These are phyloP conservation scores for Mobula birostris DNA, from an alignment of 2,113 vertebrate species.

Conservation along the genomic window DNA sequence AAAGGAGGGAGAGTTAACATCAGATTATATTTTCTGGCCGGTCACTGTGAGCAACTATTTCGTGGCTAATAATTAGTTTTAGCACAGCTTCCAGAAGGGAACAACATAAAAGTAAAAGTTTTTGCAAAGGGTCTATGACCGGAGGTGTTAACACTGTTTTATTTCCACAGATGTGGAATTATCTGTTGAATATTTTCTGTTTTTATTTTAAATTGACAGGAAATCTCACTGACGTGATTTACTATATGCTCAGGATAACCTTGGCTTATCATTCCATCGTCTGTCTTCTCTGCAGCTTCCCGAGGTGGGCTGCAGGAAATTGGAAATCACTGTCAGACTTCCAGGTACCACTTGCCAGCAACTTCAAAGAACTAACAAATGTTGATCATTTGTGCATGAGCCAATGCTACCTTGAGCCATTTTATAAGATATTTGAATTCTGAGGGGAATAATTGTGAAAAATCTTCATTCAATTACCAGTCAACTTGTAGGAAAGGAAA, in stretches of 20 bases:
- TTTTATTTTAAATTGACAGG: background rate
- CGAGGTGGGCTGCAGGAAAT: background rate
- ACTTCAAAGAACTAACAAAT: background rate
- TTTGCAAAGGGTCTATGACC: too few relatives aligned
- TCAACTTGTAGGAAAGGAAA: background rate
- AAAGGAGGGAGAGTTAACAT: background rate
- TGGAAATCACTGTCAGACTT: background rate
- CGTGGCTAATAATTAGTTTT: background rate
- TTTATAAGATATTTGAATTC: background rate
- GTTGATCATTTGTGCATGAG: background rate
- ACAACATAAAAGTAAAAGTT: background rate
- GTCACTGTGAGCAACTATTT: background rate
- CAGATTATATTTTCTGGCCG: background rate
- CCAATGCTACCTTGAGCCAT: background rate
- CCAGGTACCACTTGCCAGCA: background rate
- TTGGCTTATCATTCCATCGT: background rate
- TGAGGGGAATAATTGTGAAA: conserved; percentile 14
- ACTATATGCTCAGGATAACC: conserved; percentile 10
- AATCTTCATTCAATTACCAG: background rate
- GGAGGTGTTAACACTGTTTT: too few relatives aligned
- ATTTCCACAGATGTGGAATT: too few relatives aligned
- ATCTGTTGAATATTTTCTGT: too few relatives aligned
- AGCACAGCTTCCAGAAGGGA: background rate
- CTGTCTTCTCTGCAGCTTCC: background rate
- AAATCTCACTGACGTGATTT: conserved; percentile 2